Evolutionary conservation across 2,888 invertebrate genomes (phyloP), one percentile per base, ranked within the genome.

Genomic region (Maniola hyperantus): DNA sequence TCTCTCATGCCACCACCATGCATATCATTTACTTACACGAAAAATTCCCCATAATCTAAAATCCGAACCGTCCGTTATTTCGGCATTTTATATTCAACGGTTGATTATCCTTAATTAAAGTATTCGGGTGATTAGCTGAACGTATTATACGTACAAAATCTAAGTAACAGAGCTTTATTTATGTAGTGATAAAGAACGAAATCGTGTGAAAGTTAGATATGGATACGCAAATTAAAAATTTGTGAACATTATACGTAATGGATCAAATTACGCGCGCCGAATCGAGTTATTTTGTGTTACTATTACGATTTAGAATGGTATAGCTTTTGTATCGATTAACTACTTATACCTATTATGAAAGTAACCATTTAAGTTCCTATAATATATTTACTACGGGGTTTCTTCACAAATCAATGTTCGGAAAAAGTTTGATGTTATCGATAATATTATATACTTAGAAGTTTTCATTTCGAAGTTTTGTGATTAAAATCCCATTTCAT

Each of bases 401-500:
- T 87, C 82, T 82, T 81, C 82, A 79, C 83, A 84, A 80, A 83
- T 77, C 76, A 80, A 76, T 82, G 81, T 83, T 84, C 70, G 42
- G 77, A 82, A 80, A 83, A 88, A 88, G 81, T 88, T 89, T 72
- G 75, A 80, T 80, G 78, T 83, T 82, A 77, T 26, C 26, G 58
- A 81, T 79, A 80, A 80, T 81, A 79, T 80, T 77, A 74, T 80
- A 72, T 77, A n/a, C n/a, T n/a, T n/a, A n/a, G n/a, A 69, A 87
- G 83, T 85, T 84, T 87, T 85, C 81, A 84, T 83, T 87, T 80
- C 78, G 72, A 83, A 77, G 76, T 74, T 26, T 79, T 84, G 80
- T 85, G 84, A 89, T 89, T 89, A 88, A 87, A 87, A 81, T 80
- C 77, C 78, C 79, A 88, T 86, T 88, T 85, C 66, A 79, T 76